Evolutionary conservation across 2,113 vertebrate genomes (phyloP), one percentile per base, ranked within the genome.

Genomic region (Xyrauchen texanus): DNA sequence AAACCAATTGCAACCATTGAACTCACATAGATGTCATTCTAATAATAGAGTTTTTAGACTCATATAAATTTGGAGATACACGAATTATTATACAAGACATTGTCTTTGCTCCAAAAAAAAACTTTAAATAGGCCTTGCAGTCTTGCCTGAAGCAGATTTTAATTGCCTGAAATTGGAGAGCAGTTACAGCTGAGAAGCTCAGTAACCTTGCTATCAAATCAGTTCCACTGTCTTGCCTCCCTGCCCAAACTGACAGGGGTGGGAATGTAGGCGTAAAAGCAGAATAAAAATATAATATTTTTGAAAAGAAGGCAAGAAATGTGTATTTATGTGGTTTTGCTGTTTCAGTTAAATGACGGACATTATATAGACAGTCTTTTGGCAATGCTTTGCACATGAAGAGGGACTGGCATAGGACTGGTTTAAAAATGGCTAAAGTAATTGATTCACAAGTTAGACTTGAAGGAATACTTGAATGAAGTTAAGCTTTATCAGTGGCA

Each of bases 151-250:
- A 67, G 44, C 16, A 6, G 46, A 13, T 68, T 34, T 51, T 68
- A 78, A 68, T 78, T 61, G 65, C 65, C 76, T 60, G 65, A 68
- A 68, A 68, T 42, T 60, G 15, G 45, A 68, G 65, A 60, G 76
- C 65, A 68, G 65, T 78, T 68, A 61, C 47, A 68, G 66, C 12
- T 60, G 76, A 77, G 11, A 78, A 78, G 65, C 61, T 78, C 76
- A 68, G 53, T 8, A 68, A 66, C 57, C 45, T 68, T n/a, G 11
- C 4, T 49, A 44, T 78, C 16, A 61, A 21, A n/a, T 57, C 57
- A 0, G 15, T 60, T 61, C 45, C 57, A 68, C 65, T 61, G 16
- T 61, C 65, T 60, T 67, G 45, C 65, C 9, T 68, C 11, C 15
- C 10, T 51, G 64, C 10, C 5, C 4, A 68, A 68, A 61, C 65